A percentile compares a stretch with the other conserved stretches of the same genome.
Evolutionary conservation across 1,140 invertebrate genomes (phyloP).

Genomic region (Neodiprion pinetum): DNA sequence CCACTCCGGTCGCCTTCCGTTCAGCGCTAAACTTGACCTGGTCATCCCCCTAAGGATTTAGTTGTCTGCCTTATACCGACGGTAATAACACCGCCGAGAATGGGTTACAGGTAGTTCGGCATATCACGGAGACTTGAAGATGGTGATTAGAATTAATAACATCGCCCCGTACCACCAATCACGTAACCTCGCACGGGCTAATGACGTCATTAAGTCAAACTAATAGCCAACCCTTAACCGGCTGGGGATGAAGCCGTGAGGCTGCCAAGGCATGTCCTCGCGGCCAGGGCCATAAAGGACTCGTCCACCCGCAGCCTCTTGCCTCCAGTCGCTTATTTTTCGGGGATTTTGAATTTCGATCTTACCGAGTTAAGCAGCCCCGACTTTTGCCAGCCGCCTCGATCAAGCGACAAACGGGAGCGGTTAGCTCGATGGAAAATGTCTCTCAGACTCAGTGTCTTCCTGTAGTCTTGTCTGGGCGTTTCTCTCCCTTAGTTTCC

Average conservation of each 20-base stretch:
- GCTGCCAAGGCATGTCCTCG: background rate
- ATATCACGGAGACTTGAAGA: slow-evolving; percentile 36
- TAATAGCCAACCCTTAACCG: slow-evolving; percentile 42
- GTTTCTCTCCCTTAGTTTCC: background rate
- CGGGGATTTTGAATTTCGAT: background rate
- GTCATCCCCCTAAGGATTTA: no score
- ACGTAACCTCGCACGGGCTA: slow-evolving; percentile 42
- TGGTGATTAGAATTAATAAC: slow-evolving; percentile 39
- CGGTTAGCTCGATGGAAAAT: background rate
- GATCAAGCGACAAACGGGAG: background rate
- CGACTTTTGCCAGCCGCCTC: background rate
- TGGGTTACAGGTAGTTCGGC: slow-evolving; percentile 27
- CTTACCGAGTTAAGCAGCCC: background rate
- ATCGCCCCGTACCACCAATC: slow-evolving; percentile 34
- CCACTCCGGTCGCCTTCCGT: no score
- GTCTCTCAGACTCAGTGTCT: background rate
- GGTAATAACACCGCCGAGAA: background rate
- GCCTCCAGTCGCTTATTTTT: background rate
- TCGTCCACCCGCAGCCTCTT: background rate
- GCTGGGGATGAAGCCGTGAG: slow-evolving; percentile 18
- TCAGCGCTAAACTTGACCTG: no score
- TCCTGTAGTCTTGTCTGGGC: background rate
- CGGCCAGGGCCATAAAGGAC: background rate
- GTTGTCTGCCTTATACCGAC: background rate
- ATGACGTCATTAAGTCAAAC: slow-evolving; percentile 51